Percentiles rank a stretch among this genome's conserved stretches.
Conservation (phyloP, 2,113 vertebrate genomes). For the Ivindomyrus marchei region DNA sequence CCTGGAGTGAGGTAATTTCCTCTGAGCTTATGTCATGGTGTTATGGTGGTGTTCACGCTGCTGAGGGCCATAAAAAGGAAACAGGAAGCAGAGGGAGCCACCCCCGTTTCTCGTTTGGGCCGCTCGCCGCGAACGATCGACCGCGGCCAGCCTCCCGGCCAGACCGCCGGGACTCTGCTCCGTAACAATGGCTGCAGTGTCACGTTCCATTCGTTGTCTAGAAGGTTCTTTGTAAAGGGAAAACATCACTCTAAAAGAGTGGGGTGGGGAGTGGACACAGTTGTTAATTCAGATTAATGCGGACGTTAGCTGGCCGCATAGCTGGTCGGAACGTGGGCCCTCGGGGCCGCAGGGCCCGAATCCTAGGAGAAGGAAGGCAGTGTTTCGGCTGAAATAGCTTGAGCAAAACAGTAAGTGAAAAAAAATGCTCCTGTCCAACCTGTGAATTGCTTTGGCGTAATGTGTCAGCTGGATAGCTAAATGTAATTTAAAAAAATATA, state of each 20-base stretch:
- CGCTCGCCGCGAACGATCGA: background rate
- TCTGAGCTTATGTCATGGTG: slow-evolving; percentile 43
- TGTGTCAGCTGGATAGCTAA: background rate
- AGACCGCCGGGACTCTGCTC: background rate
- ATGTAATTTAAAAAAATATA: background rate
- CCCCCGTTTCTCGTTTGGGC: background rate
- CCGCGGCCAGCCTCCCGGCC: background rate
- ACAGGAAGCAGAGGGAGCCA: background rate
- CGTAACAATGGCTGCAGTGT: background rate
- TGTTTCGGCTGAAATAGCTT: background rate
- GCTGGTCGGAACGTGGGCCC: background rate
- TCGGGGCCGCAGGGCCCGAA: background rate
- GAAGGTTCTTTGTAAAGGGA: background rate
- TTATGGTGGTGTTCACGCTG: slow-evolving; percentile 15
- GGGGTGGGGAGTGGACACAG: background rate
- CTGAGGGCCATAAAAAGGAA: background rate
- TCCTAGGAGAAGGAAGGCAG: background rate
- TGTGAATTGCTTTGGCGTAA: background rate
- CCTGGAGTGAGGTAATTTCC: slow-evolving; percentile 43
- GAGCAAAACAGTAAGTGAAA: background rate
- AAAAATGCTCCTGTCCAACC: background rate
- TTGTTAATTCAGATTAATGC: background rate
- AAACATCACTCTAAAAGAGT: background rate
- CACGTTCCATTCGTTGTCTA: background rate
- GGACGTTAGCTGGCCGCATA: background rate